Conservation (phyloP, 2,797 vertebrate species). For the Sebastes matsubarae region DNA sequence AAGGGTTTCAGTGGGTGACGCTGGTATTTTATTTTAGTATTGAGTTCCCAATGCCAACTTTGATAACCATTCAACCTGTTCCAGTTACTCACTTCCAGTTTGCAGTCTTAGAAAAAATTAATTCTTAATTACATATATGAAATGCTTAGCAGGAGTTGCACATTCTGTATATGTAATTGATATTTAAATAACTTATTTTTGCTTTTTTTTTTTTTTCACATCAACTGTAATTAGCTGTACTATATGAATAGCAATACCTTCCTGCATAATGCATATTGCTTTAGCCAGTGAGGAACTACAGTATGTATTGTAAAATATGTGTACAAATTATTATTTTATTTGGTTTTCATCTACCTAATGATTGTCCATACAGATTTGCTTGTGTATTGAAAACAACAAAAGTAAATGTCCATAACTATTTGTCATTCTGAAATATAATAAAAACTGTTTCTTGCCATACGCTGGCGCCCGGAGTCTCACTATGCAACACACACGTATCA, state of each 20-base stretch:
- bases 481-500: neutral
- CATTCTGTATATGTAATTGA: constrained; percentile 99
- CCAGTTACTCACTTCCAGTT: constrained; percentile 69
- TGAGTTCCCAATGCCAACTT: constrained; percentile 82
- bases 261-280: constrained; percentile 93
- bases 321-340: constrained; percentile 96
- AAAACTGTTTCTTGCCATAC: constrained; percentile 87
- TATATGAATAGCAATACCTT: constrained; percentile 95
- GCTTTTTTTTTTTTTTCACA: constrained; percentile 91
- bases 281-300: constrained; percentile 90
- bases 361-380: constrained; percentile 93
- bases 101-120: constrained; percentile 63
- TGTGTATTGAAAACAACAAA: constrained; percentile 94
- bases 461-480: neutral
- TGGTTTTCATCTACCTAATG: constrained; percentile 92
- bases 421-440: constrained; percentile 94
- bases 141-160: constrained; percentile 94
- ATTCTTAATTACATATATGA: constrained; percentile 88
- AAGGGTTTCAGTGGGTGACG: constrained; percentile 68
- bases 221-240: constrained; percentile 99
- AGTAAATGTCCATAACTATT: constrained; percentile 93
- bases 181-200: constrained; percentile 99
- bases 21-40: constrained; percentile 69
- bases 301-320: constrained; percentile 94
- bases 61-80: constrained; percentile 80